phyloP scores from a whole-genome alignment of 53 echinoderm and acorn worm genomes.

The Paelopatides confundens region DNA sequence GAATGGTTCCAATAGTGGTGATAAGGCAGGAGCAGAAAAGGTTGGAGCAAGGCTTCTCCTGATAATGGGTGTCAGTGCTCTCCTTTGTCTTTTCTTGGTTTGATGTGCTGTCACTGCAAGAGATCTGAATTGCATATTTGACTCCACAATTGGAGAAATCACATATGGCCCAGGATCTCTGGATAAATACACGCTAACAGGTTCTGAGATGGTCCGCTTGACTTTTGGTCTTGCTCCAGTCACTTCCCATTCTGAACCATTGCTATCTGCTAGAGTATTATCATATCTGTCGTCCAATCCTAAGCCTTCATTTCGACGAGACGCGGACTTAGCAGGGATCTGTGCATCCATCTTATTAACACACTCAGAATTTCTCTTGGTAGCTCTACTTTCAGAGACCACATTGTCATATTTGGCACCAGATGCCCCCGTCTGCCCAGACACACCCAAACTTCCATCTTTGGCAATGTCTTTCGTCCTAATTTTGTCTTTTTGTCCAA shows the following conservation, averaged over 20 bases:
- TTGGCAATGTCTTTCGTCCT: background rate
- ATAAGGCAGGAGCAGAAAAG: background rate
- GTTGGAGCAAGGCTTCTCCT: background rate
- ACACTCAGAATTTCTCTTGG: too few relatives aligned
- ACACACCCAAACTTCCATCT: background rate
- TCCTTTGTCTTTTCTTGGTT: background rate
- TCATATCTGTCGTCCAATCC: background rate
- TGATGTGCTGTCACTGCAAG: background rate
- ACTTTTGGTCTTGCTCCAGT: conserved; percentile 22
- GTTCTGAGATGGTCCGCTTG: conserved; percentile 23
- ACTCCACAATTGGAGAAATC: background rate
- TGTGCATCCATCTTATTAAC: too few relatives aligned
- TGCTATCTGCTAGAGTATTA: background rate
- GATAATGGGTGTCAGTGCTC: background rate
- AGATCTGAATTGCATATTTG: background rate
- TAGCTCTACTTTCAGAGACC: too few relatives aligned
- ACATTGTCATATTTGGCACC: too few relatives aligned
- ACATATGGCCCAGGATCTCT: background rate
- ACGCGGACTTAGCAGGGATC: too few relatives aligned
- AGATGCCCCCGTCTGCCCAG: background rate
- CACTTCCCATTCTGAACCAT: conserved; percentile 7
- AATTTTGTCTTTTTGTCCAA: background rate
- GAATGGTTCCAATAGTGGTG: background rate
- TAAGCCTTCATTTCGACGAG: too few relatives aligned
- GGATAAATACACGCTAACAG: background rate